Base-by-base conservation (phyloP, 2,888 invertebrate genomes). In the Eumacrocentrus americanus region DNA sequence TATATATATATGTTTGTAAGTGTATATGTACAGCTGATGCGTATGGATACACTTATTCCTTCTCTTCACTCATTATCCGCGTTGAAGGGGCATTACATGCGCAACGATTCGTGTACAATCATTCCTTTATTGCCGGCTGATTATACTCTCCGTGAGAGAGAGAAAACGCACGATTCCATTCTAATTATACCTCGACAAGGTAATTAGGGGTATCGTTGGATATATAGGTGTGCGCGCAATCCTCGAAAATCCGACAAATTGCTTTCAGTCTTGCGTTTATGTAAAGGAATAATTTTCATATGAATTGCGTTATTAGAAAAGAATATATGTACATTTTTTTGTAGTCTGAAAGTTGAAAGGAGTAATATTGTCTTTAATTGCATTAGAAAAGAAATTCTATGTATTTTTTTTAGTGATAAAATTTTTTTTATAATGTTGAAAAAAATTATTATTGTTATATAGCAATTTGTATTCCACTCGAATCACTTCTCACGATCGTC, bases 21-120 rank as follows among this genome's bases (percentile, higher is more conserved):
- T 29, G 9, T 6, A 29, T 9, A 6, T 6, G 29, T 29, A 6
- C 5, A 29, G 9, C 9, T 29, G 9, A 29, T 29, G 23, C 7
- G 6, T 46, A 46, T 23, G 7, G 46, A 12, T 11, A n/a, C 23
- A 46, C 64, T 59, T 61, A 62, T 62, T 61, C 60, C 61, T 47
- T 58, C 53, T 62, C 29, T 9, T 29, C 29, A 29, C 29, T 29
- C 29, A 29, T 29, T 29, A 29, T 9, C 54, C 44, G 47, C 48
- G 61, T 34, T 54, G 46, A 46, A 54, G 54, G 29, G 29, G 44
- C 20, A 54, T 54, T 44, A 54, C 20, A 54, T 54, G 37, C 54
- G 18, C 16, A 44, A 11, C 29, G 52, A 37, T 54, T 44, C 29
- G 20, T 54, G 44, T 35, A 54, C 34, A 54, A 54, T 54, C 20